Conservation (phyloP, 2,888 invertebrate genomes). For the Cheilosia grossa region DNA sequence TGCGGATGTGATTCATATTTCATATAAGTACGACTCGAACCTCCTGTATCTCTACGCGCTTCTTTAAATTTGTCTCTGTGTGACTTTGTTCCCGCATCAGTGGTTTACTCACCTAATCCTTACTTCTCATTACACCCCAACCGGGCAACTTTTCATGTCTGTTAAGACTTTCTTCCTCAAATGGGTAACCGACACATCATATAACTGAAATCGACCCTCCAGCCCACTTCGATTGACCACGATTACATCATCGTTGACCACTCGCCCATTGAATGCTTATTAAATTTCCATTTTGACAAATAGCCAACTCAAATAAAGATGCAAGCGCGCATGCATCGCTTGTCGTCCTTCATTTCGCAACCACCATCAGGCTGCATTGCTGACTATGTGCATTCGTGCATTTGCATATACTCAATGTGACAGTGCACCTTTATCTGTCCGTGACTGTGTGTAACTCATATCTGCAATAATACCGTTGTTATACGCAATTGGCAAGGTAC, state of each 20-base stretch:
- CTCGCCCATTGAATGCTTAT: conserved; percentile 49
- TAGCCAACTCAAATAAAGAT: conserved; percentile 36
- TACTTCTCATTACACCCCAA: too few species aligned
- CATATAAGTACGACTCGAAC: too few species aligned
- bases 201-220: too few species aligned
- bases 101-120: too few species aligned
- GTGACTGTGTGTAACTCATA: conserved; percentile 48
- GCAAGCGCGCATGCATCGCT: conserved; percentile 22
- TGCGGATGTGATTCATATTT: too few species aligned
- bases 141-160: too few species aligned
- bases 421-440: conserved; percentile 50
- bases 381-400: conserved; percentile 24
- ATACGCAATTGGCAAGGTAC: neutral
- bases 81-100: too few species aligned
- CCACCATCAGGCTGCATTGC: conserved; percentile 14
- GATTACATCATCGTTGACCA: conserved; percentile 39
- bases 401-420: conserved; percentile 63
- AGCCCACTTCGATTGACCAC: neutral
- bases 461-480: conserved; percentile 39
- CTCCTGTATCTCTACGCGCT: too few species aligned
- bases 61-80: too few species aligned
- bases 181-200: too few species aligned
- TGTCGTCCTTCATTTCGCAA: conserved; percentile 15
- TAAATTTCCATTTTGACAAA: conserved; percentile 67
- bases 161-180: neutral